Evolutionary conservation across 2,113 vertebrate species (phyloP).

Genomic region (Phalacrocorax carbo): DNA sequence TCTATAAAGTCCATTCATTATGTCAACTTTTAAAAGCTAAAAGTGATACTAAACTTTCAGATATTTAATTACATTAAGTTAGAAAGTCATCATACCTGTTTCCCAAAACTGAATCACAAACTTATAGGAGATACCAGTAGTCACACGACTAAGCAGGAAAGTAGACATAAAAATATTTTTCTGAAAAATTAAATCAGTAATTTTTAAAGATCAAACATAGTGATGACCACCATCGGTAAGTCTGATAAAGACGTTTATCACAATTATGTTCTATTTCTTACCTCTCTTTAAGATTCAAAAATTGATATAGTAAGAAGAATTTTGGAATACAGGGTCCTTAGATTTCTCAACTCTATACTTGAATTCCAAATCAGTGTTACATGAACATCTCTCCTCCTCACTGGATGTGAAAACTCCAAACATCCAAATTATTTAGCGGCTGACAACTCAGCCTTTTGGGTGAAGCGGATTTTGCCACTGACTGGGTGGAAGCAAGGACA

Average conservation of each 20-base stretch:
- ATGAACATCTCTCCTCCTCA: not conserved
- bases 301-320: not conserved
- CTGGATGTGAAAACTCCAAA: not conserved
- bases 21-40: not conserved
- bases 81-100: not conserved
- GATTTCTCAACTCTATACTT: not conserved
- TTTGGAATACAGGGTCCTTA: not conserved
- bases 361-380: fast-evolving
- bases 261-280: not conserved
- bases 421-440: not conserved
- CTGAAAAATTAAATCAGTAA: not conserved
- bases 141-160: not conserved
- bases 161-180: not conserved
- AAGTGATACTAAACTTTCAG: not conserved
- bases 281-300: not conserved
- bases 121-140: not conserved
- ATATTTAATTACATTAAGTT: not conserved
- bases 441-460: not conserved
- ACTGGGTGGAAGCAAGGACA: not conserved
- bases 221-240: not conserved
- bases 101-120: not conserved
- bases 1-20: not conserved
- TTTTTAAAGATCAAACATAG: not conserved
- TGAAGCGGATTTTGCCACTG: not conserved
- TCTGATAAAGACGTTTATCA: not conserved